phyloP scores from a whole-genome alignment of 2,113 vertebrate genomes.

The Aramus guarauna region DNA sequence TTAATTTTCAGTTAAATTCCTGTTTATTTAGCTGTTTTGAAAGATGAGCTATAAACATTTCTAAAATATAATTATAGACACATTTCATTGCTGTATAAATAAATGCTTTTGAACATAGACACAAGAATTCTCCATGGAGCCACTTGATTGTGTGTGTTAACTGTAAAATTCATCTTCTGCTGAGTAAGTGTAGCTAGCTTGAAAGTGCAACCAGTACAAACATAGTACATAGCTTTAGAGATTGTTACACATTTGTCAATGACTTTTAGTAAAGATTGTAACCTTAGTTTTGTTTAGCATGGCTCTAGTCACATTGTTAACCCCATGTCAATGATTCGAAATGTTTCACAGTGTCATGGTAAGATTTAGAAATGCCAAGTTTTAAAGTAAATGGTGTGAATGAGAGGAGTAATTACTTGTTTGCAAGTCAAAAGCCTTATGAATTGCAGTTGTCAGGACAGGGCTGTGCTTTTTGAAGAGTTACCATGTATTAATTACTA shows the following conservation, averaged over 20 bases:
- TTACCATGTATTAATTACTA: background rate
- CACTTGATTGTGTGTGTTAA: background rate
- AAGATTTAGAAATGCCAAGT: background rate
- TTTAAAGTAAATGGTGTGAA: background rate
- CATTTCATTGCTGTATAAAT: background rate
- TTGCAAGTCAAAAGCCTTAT: background rate
- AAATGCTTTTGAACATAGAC: background rate
- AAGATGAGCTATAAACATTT: background rate
- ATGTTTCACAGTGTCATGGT: background rate
- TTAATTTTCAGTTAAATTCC: background rate
- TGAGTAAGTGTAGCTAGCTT: background rate
- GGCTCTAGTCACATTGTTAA: background rate
- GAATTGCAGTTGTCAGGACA: background rate
- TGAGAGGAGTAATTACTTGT: background rate
- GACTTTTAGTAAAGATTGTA: conserved; percentile 48
- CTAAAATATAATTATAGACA: background rate
- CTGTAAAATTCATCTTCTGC: conserved; percentile 7
- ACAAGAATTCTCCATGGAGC: conserved; percentile 11
- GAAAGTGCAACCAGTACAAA: conserved; percentile 4
- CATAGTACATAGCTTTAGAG: background rate
- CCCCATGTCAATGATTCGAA: background rate
- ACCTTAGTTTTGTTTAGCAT: conserved; percentile 8
- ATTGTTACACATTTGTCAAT: conserved; percentile 25
- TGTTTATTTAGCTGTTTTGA: conserved; percentile 2
- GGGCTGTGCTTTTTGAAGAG: background rate